Percentiles rank a stretch among this genome's conserved stretches.
These are phyloP conservation scores for Lepilemur septentrionalis DNA, from an alignment of 2,797 vertebrate species.

Conservation along the genomic window DNA sequence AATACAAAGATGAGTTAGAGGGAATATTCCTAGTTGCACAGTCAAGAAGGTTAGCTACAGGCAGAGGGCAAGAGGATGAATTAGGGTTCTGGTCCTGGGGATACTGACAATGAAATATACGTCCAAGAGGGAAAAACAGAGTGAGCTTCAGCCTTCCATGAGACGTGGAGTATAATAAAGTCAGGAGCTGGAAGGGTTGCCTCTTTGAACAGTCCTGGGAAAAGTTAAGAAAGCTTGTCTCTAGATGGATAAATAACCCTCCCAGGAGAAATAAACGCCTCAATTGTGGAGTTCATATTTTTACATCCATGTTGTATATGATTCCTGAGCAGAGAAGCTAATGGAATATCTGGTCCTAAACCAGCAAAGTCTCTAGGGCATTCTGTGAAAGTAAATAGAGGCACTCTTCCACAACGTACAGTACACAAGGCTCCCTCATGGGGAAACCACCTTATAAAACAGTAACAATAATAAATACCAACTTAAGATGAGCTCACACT, in stretches of 20 bases:
- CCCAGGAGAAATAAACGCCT: constrained; percentile 17
- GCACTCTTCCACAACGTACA: not conserved
- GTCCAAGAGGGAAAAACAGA: not conserved
- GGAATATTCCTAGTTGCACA: not conserved
- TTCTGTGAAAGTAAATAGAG: constrained; percentile 10
- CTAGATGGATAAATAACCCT: not conserved
- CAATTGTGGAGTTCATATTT: not conserved
- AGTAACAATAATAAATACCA: not conserved
- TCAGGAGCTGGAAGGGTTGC: not conserved
- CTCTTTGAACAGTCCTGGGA: not conserved
- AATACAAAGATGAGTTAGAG: constrained; percentile 9
- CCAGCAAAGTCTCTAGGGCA: not conserved
- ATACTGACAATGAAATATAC: not conserved
- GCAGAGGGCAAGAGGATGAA: not conserved
- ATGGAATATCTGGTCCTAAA: not conserved
- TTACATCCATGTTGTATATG: not conserved
- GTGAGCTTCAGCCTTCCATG: not conserved
- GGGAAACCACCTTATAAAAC: not conserved
- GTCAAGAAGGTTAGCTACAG: not conserved
- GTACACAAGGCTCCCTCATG: not conserved
- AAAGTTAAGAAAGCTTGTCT: constrained; percentile 19
- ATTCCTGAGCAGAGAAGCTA: not conserved
- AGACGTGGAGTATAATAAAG: not conserved
- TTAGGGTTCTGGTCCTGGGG: not conserved
- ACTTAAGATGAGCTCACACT: not conserved